Conservation (phyloP, 2,888 invertebrate genomes). For the Himalopsyche japonica region DNA sequence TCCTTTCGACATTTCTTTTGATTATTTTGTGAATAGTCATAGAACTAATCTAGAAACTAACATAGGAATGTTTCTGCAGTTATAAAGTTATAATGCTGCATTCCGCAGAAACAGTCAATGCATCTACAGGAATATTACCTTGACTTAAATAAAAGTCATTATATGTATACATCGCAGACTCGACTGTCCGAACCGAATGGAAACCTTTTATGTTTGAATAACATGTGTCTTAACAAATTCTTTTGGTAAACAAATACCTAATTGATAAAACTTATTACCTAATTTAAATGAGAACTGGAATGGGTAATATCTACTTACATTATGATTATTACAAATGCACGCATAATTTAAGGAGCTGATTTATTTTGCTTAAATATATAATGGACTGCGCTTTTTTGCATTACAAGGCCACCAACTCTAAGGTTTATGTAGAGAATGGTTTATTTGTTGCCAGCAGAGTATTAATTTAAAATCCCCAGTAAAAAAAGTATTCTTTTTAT, state of each 20-base stretch:
- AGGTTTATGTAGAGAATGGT: neutral
- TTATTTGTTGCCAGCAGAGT: neutral
- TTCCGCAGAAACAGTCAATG: no score
- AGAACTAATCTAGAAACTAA: no score
- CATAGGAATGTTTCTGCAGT: no score
- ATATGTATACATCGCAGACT: neutral
- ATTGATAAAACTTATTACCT: neutral
- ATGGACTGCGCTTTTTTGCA: constrained; percentile 16
- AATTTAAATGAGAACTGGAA: neutral
- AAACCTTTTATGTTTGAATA: neutral
- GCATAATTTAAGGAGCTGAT: neutral
- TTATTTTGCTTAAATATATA: constrained; percentile 5
- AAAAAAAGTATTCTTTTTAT: no score
- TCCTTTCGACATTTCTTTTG: no score
- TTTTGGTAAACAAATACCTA: neutral
- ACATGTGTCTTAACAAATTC: neutral
- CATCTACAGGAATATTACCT: no score
- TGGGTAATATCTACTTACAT: neutral
- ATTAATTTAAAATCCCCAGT: no score
- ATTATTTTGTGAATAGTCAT: no score
- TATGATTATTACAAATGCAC: neutral
- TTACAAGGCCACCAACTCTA: neutral
- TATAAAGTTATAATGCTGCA: no score
- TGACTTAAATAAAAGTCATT: neutral
- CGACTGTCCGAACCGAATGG: neutral